Conservation (phyloP, 2,797 vertebrate species). For the Lagorchestes hirsutus region DNA sequence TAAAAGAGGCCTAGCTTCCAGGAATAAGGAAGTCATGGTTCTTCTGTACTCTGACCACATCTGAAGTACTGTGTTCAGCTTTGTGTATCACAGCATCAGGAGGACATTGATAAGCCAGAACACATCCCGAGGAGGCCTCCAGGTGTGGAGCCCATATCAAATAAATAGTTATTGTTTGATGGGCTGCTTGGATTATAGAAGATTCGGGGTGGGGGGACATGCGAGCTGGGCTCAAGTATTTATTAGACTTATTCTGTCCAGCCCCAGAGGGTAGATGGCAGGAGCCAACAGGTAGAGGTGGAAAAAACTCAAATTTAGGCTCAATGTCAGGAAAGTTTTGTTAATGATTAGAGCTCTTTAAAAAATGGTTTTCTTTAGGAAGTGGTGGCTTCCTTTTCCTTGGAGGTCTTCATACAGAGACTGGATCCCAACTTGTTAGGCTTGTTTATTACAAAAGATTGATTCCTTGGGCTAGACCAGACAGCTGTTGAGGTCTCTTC, state of each 20-base stretch:
- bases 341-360: not conserved
- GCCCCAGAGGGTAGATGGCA: not conserved
- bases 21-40: conserved; percentile 3
- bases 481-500: not conserved
- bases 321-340: not conserved
- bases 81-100: not conserved
- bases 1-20: not conserved
- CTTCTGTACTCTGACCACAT: conserved; percentile 4
- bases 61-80: not conserved
- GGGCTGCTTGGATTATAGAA: not conserved
- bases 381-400: not conserved
- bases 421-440: not conserved
- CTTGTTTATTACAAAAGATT: not conserved
- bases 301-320: not conserved
- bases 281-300: not conserved
- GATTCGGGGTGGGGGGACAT: not conserved
- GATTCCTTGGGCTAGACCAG: not conserved
- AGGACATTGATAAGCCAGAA: not conserved
- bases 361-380: not conserved
- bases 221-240: not conserved
- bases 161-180: not conserved
- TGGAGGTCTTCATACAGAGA: not conserved
- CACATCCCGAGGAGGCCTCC: not conserved
- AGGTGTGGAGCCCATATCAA: not conserved
- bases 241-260: not conserved